A percentile compares a stretch with the other conserved stretches of the same genome.
phyloP scores from a whole-genome alignment of 2,797 vertebrate genomes.

The Ceryle rudis region DNA sequence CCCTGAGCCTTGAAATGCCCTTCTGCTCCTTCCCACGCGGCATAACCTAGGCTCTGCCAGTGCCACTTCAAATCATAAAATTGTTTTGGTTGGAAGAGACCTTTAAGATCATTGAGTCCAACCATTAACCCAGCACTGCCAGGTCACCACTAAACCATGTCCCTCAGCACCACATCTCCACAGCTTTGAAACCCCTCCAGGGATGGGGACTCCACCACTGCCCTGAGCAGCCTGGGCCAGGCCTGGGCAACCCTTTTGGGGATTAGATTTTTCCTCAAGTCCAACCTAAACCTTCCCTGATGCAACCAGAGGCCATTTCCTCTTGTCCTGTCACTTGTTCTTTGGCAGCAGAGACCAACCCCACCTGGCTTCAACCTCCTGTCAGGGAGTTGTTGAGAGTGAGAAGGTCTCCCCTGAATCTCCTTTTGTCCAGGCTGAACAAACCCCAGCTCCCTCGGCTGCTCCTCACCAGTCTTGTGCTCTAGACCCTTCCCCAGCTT shows the following conservation, averaged over 20 bases:
- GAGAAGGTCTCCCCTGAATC: not conserved
- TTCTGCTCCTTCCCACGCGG: not conserved
- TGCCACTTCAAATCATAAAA: accelerated
- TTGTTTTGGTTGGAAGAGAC: not conserved
- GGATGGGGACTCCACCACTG: not conserved
- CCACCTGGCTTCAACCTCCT: not conserved
- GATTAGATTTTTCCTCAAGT: not conserved
- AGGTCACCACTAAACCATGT: not conserved
- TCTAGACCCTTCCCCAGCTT: not conserved
- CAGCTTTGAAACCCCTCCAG: not conserved
- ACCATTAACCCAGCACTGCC: not conserved
- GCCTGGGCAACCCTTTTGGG: not conserved
- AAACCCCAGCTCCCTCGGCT: not conserved
- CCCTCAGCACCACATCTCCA: not conserved
- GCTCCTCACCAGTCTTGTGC: not conserved
- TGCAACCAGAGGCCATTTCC: not conserved
- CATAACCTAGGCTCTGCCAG: not conserved
- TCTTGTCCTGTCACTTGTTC: not conserved
- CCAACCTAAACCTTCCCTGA: not conserved
- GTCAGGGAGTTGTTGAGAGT: not conserved
- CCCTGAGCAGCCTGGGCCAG: not conserved
- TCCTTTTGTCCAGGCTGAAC: not conserved
- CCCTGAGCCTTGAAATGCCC: not conserved
- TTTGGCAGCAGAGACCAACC: not conserved
- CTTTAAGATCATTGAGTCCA: not conserved